These are phyloP conservation scores for Lysandra bellargus DNA, from an alignment of 2,888 invertebrate genomes.

Conservation along the genomic window DNA sequence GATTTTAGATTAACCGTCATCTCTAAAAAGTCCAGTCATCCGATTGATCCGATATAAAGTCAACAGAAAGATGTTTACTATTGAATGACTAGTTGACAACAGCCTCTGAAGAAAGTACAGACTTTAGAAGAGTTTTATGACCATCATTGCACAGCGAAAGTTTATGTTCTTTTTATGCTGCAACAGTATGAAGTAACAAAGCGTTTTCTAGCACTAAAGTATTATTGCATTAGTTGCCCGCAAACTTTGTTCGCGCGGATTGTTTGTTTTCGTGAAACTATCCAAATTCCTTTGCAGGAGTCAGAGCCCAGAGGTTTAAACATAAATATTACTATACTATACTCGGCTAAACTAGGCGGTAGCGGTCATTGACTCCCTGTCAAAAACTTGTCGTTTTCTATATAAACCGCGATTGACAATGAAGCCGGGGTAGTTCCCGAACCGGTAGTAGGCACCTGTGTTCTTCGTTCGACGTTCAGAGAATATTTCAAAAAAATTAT, in stretches of 20 bases:
- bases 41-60: neutral
- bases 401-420: no score
- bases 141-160: neutral
- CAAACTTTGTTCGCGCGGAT: neutral
- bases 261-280: neutral
- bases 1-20: neutral
- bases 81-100: neutral
- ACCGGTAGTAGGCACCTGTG: no score
- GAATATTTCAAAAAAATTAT: no score
- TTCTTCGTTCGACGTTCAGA: no score
- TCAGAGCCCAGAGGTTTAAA: neutral
- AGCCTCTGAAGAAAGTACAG: neutral
- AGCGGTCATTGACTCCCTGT: no score
- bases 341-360: no score
- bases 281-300: neutral
- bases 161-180: neutral
- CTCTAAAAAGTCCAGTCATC: neutral
- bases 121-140: neutral
- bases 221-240: neutral
- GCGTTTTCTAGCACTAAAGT: neutral
- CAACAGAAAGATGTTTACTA: neutral
- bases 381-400: no score
- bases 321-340: no score
- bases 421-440: no score
- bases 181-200: conserved; percentile 6